Base-by-base conservation (phyloP, 2,888 invertebrate species). In the Apodemia mormo region DNA sequence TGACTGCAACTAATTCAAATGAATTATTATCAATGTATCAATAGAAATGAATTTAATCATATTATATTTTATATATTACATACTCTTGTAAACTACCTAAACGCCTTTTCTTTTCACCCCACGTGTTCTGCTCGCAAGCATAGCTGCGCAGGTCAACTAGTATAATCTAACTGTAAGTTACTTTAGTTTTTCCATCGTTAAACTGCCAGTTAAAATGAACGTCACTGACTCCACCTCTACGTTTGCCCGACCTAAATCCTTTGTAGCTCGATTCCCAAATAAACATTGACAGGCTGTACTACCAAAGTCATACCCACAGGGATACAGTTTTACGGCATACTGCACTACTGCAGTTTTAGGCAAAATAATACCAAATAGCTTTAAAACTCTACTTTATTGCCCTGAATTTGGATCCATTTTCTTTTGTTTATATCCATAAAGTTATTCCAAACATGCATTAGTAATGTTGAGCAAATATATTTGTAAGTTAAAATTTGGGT, bases 241-340 rank as follows among this genome's bases (percentile, higher is more conserved):
- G 5, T 49, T 49, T 14, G 56, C 56, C 33, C 33, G 58, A 61
- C 58, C 58, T 61, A 29, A 61, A 61, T 61, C 58, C 58, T 61
- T 61, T 61, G 58, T 61, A 14, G 33, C 58, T 61, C 33, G 12
- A 61, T 61, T 61, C 30, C 12, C 58, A 61, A 61, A 61, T 61
- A 61, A 61, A 61, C 58, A 61, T 61, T 61, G 58, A 61, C 58
- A 61, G 33, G 58, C 33, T 30, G 30, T 33, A 61, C 58, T 61
- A 61, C 33, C 33, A 61, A 30, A 61, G 30, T 33, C 61, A 64
- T 64, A 5, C 61, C 33, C 12, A 61, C 33, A 64, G 61, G 61
- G 8, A 37, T 64, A n/a, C n/a, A 64, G 7, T 30, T 37, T 64
- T 64, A 14, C 12, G 12, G 33, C 30, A 37, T 14, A 37, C 33